Conservation (phyloP, 2,888 invertebrate genomes). For the Stomorhina lunata region DNA sequence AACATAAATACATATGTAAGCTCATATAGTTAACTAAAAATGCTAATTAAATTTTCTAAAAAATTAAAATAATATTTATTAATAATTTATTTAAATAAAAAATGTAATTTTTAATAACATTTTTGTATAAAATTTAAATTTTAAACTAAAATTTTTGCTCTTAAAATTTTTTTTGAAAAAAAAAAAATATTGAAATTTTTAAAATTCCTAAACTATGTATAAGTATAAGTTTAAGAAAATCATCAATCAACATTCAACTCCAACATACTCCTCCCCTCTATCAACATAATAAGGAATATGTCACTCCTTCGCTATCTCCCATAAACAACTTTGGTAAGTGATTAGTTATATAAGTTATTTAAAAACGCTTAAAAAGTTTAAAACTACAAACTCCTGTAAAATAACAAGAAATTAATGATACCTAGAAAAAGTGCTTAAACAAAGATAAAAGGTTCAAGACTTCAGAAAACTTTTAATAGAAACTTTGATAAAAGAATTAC, state of each 20-base stretch:
- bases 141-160: slow-evolving; percentile 26
- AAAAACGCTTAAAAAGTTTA: not conserved
- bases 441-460: too few relatives aligned
- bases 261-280: slow-evolving; percentile 50
- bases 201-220: slow-evolving; percentile 15
- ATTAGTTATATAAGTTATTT: slow-evolving; percentile 41
- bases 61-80: not conserved
- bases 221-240: slow-evolving; percentile 44
- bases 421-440: too few relatives aligned
- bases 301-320: slow-evolving; percentile 38
- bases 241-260: slow-evolving; percentile 69
- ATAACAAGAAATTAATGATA: not conserved
- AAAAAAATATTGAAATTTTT: too few relatives aligned
- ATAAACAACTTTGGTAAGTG: slow-evolving; percentile 67
- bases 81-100: not conserved
- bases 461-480: too few relatives aligned
- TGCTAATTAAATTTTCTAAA: not conserved
- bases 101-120: not conserved
- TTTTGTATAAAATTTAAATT: not conserved
- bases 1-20: slow-evolving; percentile 20
- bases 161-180: not conserved
- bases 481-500: too few relatives aligned
- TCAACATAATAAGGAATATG: slow-evolving; percentile 60
- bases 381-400: not conserved
- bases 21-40: slow-evolving; percentile 41